phyloP scores from a whole-genome alignment of 2,888 invertebrate genomes.

The Agrotis exclamationis region DNA sequence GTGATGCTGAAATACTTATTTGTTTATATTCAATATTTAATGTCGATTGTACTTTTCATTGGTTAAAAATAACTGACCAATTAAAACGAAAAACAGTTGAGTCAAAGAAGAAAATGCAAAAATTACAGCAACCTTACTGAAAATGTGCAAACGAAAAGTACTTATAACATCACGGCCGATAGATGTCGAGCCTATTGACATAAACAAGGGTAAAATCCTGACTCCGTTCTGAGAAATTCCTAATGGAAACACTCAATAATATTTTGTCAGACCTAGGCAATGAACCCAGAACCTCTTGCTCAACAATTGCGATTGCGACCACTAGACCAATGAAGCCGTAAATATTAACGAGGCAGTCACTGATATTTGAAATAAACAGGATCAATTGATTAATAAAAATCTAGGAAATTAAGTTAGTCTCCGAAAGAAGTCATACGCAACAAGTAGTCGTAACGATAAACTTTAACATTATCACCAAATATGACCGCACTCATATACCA shows the following conservation, averaged over 20 bases:
- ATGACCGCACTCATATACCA: slow-evolving; percentile 43
- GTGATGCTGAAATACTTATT: slow-evolving; percentile 22
- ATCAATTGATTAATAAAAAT: background rate
- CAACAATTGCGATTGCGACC: no score
- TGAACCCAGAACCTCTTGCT: no score
- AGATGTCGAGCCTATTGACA: no score
- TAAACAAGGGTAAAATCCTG: no score
- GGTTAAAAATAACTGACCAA: background rate
- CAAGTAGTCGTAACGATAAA: slow-evolving; percentile 17
- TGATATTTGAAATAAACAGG: background rate
- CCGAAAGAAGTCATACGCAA: background rate
- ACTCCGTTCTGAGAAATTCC: no score
- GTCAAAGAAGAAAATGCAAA: background rate
- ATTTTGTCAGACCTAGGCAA: no score
- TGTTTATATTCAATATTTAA: background rate
- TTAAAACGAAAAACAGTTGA: background rate
- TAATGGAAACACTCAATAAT: no score
- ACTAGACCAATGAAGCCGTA: no score
- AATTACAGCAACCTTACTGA: background rate
- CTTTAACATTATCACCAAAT: slow-evolving; percentile 38
- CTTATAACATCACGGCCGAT: background rate
- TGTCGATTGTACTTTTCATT: background rate
- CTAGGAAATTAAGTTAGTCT: background rate
- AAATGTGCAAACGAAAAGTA: background rate
- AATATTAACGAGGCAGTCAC: no score